phyloP scores from a whole-genome alignment of 2,113 vertebrate species.

The Sakesphorus luctuosus region DNA sequence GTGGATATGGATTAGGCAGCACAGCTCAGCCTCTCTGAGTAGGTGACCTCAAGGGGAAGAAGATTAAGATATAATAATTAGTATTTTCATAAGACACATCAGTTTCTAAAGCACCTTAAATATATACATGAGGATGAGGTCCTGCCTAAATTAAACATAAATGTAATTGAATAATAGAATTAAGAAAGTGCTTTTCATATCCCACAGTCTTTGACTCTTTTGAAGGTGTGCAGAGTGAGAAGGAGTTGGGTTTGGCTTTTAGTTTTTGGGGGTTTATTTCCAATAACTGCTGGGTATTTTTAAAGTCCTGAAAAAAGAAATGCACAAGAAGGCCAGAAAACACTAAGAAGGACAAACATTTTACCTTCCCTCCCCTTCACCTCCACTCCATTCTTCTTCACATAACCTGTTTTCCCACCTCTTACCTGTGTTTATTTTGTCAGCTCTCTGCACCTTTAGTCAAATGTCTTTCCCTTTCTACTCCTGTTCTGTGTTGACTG shows the following conservation, averaged over 20 bases:
- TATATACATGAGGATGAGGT: not conserved
- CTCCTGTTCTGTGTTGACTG: not conserved
- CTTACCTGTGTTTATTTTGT: not conserved
- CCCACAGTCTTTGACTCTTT: not conserved
- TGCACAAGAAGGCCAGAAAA: not conserved
- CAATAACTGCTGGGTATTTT: not conserved
- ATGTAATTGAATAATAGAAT: not conserved
- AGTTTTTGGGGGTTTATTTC: not conserved
- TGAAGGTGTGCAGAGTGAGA: not conserved
- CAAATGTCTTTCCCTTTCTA: not conserved
- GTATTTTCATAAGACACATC: not conserved
- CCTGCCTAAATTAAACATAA: not conserved
- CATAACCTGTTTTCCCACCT: not conserved
- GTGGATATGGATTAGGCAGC: not conserved
- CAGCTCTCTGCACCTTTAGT: not conserved
- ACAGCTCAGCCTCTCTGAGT: not conserved
- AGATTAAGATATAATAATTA: not conserved
- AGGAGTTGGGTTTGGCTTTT: not conserved
- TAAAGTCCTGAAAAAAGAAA: not conserved
- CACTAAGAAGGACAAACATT: not conserved
- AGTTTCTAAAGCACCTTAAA: not conserved
- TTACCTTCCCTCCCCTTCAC: not conserved
- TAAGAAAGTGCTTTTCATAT: not conserved
- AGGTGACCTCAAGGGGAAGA: not conserved
- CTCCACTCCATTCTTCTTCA: not conserved